Evolutionary conservation across 2,113 vertebrate genomes (phyloP), one percentile per base, ranked within the genome.

Genomic region (Cryptotis parvus): DNA sequence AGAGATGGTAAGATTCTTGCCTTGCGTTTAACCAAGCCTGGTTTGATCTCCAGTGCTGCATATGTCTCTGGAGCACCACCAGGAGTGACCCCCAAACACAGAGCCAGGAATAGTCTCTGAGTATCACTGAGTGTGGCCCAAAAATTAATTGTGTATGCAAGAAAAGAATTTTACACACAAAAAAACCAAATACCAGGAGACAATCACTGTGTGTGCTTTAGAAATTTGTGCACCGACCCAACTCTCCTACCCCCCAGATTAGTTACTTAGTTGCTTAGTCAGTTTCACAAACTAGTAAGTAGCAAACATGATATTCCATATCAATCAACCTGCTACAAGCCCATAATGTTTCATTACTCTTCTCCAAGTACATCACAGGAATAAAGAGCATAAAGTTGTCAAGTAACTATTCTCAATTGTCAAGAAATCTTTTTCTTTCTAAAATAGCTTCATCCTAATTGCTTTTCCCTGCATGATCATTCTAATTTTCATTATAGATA

Each of bases 231-330:
- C 55, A 89, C 75, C 41, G 29, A 49, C 14, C 45, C 45, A 49
- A 49, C 5, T 49, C 45, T 49, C 45, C 45, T 49, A 49, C 45
- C 45, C 45, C 45, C 45, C 45, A 7, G 45, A 9, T 49, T 49
- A 70, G n/a, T 87, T 92, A 87, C 45, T 49, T 49, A 70, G n/a
- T 87, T 92, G 90, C 61, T 91, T 79, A 83, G 92, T 72, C 76
- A 91, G 43, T 92, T 94, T 80, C 55, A 84, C 84, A 93, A 90
- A n/a, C 39, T 49, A 45, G 45, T 49, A 49, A 49, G 45, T 49
- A 49, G 45, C 45, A 49, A 49, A 49, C 45, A 9, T 49, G 45
- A 49, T 9, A 49, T 14, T 6, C 45, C 9, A n/a, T n/a, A n/a
- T n/a, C n/a, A 49, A 49, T 49, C 9, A 49, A 49, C 45, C 45